These are phyloP conservation scores for Tetanocera ferruginea DNA, from an alignment of 2,888 invertebrate species.

Conservation along the genomic window DNA sequence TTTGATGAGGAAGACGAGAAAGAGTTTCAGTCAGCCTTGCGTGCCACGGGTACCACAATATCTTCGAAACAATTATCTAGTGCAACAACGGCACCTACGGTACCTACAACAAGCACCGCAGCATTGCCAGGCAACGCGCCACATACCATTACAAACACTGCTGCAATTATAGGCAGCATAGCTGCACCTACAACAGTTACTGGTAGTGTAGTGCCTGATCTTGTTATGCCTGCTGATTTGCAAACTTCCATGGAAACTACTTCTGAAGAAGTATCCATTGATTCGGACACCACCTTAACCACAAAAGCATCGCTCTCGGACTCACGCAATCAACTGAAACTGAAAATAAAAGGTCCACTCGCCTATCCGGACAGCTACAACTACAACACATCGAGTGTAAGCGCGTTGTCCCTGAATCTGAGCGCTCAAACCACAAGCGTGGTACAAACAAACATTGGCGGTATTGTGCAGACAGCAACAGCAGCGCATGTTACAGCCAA, in stretches of 20 bases:
- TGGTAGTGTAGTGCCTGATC: slow-evolving; percentile 55
- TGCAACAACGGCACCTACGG: slow-evolving; percentile 15
- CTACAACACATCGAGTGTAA: slow-evolving; percentile 69
- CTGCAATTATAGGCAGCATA: background rate
- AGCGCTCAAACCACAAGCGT: slow-evolving; percentile 50
- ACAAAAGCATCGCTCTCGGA: slow-evolving; percentile 84
- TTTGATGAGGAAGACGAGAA: slow-evolving; percentile 86
- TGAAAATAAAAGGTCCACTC: slow-evolving; percentile 91
- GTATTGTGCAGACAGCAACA: slow-evolving; percentile 56
- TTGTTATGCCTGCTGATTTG: slow-evolving; percentile 58
- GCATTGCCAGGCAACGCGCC: slow-evolving; percentile 41
- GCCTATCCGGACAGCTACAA: slow-evolving; percentile 81
- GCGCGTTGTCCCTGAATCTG: slow-evolving; percentile 43
- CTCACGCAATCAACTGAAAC: slow-evolving; percentile 87
- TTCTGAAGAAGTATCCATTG: slow-evolving; percentile 70
- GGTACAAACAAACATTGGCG: slow-evolving; percentile 52
- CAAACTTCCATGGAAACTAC: slow-evolving; percentile 69
- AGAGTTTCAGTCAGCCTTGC: slow-evolving; percentile 78
- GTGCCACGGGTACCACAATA: slow-evolving; percentile 72
- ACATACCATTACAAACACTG: slow-evolving; percentile 26
- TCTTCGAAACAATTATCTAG: slow-evolving; percentile 52
- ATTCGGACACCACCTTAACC: slow-evolving; percentile 70
- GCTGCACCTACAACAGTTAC: slow-evolving; percentile 44
- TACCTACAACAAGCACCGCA: slow-evolving; percentile 21
- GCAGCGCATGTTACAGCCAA: slow-evolving; percentile 54